Base-by-base conservation (phyloP, 2,888 invertebrate species). In the Stenolophus ochropezus region DNA sequence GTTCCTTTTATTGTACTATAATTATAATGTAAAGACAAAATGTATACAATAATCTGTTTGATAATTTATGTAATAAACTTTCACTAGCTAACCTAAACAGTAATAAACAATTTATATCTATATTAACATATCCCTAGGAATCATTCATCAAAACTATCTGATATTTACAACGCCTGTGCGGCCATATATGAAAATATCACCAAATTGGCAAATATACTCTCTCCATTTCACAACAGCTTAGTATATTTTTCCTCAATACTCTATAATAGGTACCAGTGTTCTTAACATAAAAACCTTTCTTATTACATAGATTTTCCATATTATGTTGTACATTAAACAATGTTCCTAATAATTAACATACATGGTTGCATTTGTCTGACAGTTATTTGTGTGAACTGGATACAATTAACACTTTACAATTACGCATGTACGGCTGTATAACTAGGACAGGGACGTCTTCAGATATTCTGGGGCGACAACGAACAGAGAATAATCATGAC, bases 11-110 rank as follows among this genome's bases (percentile, higher is more conserved):
- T 81, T 81, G 81, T 81, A 81, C 81, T 81, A 81, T 81, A 73
- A 80, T 80, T 80, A 75, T 81, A 81, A 81, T 81, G 81, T 75
- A 81, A 75, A 81, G 81, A 81, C 81, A 81, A 81, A 81, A 75
- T 81, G 74, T 81, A 75, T 81, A 81, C 81, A 81, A 81, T 81
- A 81, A 75, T 80, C 80, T 80, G 73, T 81, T 73, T 81, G 74
- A 81, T 81, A 81, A 81, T 81, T 81, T 81, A 81, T 81, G 75
- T 81, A 81, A 81, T 81, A 81, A 81, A 81, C 81, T 81, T 81
- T 75, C 73, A 73, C 73, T 81, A 81, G 65, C 65, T 81, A 61
- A 56, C 73, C 42, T 73, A 81, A 81, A 73, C 81, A 81, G 73
- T 81, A 81, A 81, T 81, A 81, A 81, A 81, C 81, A 81, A 81